phyloP scores from a whole-genome alignment of 2,888 invertebrate species.

The Caenorhabditis uteleia region DNA sequence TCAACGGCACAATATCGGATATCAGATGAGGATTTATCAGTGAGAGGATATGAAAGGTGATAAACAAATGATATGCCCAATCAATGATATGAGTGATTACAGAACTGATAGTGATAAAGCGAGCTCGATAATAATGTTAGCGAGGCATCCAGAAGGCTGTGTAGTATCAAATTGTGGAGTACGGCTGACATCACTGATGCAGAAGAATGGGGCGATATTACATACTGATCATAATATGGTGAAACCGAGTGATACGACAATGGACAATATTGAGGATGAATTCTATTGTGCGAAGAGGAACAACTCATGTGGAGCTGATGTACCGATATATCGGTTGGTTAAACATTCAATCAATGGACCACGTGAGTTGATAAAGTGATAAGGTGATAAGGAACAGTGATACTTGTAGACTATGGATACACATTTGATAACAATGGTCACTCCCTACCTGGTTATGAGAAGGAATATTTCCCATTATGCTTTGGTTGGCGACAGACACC shows the following conservation, averaged over 20 bases:
- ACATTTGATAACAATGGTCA: conserved; percentile 33
- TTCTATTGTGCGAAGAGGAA: conserved; percentile 39
- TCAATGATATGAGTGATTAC: background rate
- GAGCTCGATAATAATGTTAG: conserved; percentile 27
- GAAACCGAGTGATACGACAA: conserved; percentile 15
- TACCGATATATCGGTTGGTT: conserved; percentile 47
- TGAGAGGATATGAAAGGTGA: conserved; percentile 41
- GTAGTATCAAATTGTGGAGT: conserved; percentile 21
- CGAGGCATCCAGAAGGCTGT: conserved; percentile 35
- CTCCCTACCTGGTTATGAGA: conserved; percentile 30
- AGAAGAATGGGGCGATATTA: conserved; percentile 33
- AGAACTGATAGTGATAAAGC: conserved; percentile 22
- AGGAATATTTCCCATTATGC: conserved; percentile 42
- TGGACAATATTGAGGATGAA: conserved; percentile 38
- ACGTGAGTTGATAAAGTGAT: conserved; percentile 15
- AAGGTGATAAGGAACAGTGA: too few species aligned
- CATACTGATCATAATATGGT: conserved; percentile 26
- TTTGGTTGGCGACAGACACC: conserved; percentile 46
- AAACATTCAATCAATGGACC: conserved; percentile 32
- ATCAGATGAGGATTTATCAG: conserved; percentile 50
- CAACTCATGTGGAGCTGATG: conserved; percentile 45
- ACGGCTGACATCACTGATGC: conserved; percentile 23
- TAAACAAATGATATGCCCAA: background rate
- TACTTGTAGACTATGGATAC: conserved; percentile 40
- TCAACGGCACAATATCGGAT: conserved; percentile 41